A percentile compares a stretch with the other conserved stretches of the same genome.
phyloP scores from a whole-genome alignment of 2,113 vertebrate species.

The Eretmodus cyanostictus region DNA sequence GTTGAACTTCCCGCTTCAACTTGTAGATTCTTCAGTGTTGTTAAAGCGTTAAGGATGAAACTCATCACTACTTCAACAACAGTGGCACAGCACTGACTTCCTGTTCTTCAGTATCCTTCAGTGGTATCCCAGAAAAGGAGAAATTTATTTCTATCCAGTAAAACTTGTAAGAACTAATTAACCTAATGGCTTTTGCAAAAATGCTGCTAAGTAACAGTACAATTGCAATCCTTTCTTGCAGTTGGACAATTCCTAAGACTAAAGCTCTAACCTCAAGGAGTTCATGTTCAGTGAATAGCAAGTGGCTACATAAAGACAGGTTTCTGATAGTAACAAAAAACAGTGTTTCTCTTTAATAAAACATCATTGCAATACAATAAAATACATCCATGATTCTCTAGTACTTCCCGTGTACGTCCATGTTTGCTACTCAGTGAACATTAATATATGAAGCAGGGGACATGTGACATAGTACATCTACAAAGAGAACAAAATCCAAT shows the following conservation, averaged over 20 bases:
- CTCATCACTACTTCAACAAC: background rate
- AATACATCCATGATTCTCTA: background rate
- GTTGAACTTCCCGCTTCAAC: background rate
- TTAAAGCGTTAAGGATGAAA: background rate
- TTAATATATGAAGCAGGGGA: conserved; percentile 30
- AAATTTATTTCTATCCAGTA: background rate
- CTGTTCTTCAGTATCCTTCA: background rate
- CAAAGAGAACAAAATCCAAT: conserved; percentile 62
- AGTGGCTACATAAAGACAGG: background rate
- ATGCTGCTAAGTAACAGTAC: background rate
- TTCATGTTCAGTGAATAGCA: conserved; percentile 2
- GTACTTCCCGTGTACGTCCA: background rate
- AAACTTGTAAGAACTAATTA: background rate
- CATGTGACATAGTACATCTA: conserved; percentile 15
- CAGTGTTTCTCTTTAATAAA: background rate
- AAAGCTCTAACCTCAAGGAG: background rate
- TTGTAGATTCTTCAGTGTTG: background rate
- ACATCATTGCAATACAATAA: background rate
- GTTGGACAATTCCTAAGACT: background rate
- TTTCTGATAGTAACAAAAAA: background rate
- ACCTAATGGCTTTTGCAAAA: background rate
- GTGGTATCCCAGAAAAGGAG: background rate
- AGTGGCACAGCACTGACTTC: background rate
- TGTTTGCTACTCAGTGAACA: conserved; percentile 48
- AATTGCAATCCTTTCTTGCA: background rate